Evolutionary conservation across 2,113 vertebrate species (phyloP).

Genomic region (Telmatochromis sp.): DNA sequence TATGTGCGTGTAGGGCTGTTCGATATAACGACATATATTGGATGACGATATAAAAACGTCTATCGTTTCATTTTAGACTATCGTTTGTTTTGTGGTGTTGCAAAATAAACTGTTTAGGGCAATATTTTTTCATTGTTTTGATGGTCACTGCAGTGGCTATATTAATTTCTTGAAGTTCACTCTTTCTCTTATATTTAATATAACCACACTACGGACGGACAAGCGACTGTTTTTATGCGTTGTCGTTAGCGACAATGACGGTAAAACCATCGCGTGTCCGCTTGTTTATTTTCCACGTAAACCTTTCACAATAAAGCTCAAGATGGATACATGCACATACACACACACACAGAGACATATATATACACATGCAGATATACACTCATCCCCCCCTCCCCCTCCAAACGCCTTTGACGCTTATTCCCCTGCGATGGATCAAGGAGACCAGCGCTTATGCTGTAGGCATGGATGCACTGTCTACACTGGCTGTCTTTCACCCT

Average conservation of each 20-base stretch:
- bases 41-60: not conserved
- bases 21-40: fast-evolving
- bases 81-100: not conserved
- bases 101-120: not conserved
- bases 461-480: too few relatives aligned
- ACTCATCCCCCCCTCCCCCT: too few relatives aligned
- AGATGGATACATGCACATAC: not conserved
- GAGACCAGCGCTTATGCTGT: too few relatives aligned
- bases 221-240: not conserved
- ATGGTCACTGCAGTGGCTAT: not conserved
- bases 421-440: too few relatives aligned
- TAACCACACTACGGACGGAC: not conserved
- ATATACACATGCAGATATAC: too few relatives aligned
- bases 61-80: not conserved
- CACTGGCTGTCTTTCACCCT: too few relatives aligned
- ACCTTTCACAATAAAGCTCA: not conserved
- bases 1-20: not conserved
- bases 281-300: not conserved
- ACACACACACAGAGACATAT: too few relatives aligned
- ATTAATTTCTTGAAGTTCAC: not conserved
- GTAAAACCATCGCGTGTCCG: fast-evolving
- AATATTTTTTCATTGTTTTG: not conserved
- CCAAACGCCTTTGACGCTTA: too few relatives aligned
- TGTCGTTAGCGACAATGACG: fast-evolving
- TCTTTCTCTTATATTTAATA: not conserved